These are phyloP conservation scores for Parnassius glacialis DNA, from an alignment of 2,888 invertebrate species.

Conservation along the genomic window DNA sequence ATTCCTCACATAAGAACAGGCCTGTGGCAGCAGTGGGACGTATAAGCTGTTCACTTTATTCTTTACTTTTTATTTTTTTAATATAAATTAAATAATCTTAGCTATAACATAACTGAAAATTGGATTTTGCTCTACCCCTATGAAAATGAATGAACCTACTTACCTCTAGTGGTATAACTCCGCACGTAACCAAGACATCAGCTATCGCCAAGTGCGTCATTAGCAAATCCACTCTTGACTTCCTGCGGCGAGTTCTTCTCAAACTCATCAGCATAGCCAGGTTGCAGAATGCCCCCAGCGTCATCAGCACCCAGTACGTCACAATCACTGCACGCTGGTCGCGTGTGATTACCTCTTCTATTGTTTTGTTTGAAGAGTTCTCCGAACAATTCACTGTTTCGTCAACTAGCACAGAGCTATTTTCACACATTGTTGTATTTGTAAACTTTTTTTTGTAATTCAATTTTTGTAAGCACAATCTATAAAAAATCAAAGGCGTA, in stretches of 20 bases:
- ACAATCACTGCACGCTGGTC: slow-evolving; percentile 73
- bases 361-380: slow-evolving; percentile 27
- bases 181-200: slow-evolving; percentile 90
- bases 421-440: neutral
- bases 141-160: slow-evolving; percentile 33
- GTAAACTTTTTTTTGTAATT: neutral
- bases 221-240: slow-evolving; percentile 88
- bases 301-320: slow-evolving; percentile 83
- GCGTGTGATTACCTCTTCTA: slow-evolving; percentile 35
- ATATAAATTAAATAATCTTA: too few relatives aligned
- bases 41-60: too few relatives aligned
- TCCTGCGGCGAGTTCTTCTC: slow-evolving; percentile 82
- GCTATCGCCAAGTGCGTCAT: slow-evolving; percentile 89
- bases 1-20: too few relatives aligned
- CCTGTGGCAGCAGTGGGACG: too few relatives aligned
- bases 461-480: too few relatives aligned
- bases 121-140: too few relatives aligned
- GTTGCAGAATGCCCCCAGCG: slow-evolving; percentile 86
- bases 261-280: slow-evolving; percentile 85
- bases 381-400: neutral
- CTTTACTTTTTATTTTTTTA: too few relatives aligned
- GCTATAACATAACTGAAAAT: too few relatives aligned
- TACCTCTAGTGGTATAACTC: slow-evolving; percentile 88
- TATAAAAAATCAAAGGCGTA: neutral
- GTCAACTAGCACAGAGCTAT: neutral